phyloP scores from a whole-genome alignment of 2,113 vertebrate species.

The Oreochromis niloticus region DNA sequence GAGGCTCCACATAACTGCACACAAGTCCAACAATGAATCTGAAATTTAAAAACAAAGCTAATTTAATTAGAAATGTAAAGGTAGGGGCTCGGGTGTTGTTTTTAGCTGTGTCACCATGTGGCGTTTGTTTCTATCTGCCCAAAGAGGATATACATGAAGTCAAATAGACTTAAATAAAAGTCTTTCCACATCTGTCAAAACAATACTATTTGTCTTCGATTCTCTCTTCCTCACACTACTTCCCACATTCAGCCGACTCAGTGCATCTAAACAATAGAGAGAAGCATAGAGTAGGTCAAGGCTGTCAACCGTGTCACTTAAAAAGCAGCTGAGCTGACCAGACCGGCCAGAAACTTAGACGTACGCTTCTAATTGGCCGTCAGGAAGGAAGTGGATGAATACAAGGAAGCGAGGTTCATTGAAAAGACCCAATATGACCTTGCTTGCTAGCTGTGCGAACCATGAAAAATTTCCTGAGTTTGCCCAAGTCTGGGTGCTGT shows the following conservation, averaged over 20 bases:
- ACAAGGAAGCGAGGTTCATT: slow-evolving; percentile 47
- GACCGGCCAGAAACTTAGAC: background rate
- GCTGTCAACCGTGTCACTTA: background rate
- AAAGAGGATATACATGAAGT: background rate
- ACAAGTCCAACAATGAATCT: background rate
- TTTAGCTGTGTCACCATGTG: slow-evolving; percentile 1
- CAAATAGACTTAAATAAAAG: background rate
- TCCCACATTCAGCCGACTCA: background rate
- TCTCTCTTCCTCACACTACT: background rate
- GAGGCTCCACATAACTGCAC: background rate
- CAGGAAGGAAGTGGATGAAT: slow-evolving; percentile 68
- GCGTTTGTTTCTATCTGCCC: background rate
- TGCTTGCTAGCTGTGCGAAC: background rate
- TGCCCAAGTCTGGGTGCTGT: slow-evolving; percentile 26
- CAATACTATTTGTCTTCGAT: background rate
- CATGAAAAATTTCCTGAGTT: background rate
- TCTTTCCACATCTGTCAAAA: slow-evolving; percentile 21
- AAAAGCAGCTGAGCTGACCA: background rate
- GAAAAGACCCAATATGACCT: slow-evolving; percentile 25
- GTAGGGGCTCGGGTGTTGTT: background rate
- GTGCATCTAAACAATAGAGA: slow-evolving; percentile 16
- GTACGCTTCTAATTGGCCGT: slow-evolving; percentile 15
- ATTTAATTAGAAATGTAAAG: background rate
- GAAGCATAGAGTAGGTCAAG: slow-evolving; percentile 23
- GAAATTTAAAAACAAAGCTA: background rate